Base-by-base conservation (phyloP, 2,113 vertebrate genomes). In the Neotragus moschatus region DNA sequence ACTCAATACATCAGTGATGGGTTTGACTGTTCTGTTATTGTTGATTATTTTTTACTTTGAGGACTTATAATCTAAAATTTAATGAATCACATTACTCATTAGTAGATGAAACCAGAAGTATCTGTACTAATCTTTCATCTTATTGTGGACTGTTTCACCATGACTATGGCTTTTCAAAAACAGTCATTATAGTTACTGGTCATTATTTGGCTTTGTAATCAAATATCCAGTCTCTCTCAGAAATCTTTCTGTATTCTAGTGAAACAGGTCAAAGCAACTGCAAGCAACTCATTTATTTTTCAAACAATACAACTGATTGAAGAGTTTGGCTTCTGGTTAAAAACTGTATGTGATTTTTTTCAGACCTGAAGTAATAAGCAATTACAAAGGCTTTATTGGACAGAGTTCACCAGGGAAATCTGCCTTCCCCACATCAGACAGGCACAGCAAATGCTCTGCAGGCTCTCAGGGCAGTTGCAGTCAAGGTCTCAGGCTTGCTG, bases 351-450 rank as follows among this genome's bases (percentile, higher is more conserved):
- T 28, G 7, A 5, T n/a, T 93, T 53, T 53, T 53, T 91, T 88
- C n/a, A 88, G 30, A 33, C 3, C 5, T 3, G 23, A 45, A 33
- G 7, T 16, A 19, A 8, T 6, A n/a, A 30, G 13, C 3, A 25
- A 5, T 80, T 77, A n/a, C 7, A 36, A 53, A 70, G 11, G 3
- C 25, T 55, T 53, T 51, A 12, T 49, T 1, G 3, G 9, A 9
- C 2, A 39, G 14, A 14, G 7, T 43, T 93, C 3, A 5, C 7
- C 6, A 17, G 2, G 28, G 30, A 53, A 45, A 45, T 14, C 82
- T 77, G 3, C 36, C 1, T 26, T 43, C 26, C 26, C 10, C 1
- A 5, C 55, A 51, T 3, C 23, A 23, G 10, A 15, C 3, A 0
- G 15, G 4, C 39, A 33, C 36, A 77, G n/a, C 51, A 19, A 30